Evolutionary conservation across 1,140 invertebrate species (phyloP).

Genomic region (Lordiphosa mommai): DNA sequence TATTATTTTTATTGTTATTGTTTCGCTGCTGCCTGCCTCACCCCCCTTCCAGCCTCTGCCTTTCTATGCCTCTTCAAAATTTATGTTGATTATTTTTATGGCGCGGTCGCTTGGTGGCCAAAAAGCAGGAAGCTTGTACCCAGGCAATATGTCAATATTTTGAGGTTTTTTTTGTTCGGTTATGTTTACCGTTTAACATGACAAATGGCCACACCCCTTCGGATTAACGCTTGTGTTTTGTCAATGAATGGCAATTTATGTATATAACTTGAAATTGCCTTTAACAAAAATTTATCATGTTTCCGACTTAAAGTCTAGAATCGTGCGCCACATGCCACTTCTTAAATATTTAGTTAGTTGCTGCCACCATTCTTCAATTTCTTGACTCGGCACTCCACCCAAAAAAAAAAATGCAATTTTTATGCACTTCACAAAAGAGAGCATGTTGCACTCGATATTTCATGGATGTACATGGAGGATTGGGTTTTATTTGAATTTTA

Average conservation of each 20-base stretch:
- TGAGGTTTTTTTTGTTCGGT: conserved; percentile 37
- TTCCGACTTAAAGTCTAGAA: too few species aligned
- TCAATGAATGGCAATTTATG: conserved; percentile 65
- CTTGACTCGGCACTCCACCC: too few species aligned
- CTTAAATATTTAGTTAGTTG: too few species aligned
- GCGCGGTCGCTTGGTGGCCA: conserved; percentile 69
- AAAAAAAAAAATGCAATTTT: conserved; percentile 22
- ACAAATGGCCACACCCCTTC: conserved; percentile 64
- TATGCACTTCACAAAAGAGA: conserved; percentile 16
- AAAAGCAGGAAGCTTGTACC: conserved; percentile 52
- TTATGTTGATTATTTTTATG: conserved; percentile 78
- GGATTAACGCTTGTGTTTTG: conserved; percentile 50
- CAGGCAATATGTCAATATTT: conserved; percentile 69
- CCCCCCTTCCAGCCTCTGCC: background rate
- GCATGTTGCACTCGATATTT: conserved; percentile 27
- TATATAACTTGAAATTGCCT: background rate
- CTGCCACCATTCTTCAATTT: too few species aligned
- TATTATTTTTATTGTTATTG: conserved; percentile 78
- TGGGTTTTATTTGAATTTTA: conserved; percentile 11
- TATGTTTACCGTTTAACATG: conserved; percentile 68
- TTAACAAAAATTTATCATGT: too few species aligned
- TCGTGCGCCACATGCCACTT: too few species aligned
- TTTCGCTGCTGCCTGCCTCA: conserved; percentile 20
- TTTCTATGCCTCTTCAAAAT: conserved; percentile 43
- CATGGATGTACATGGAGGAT: conserved; percentile 26